Conservation (phyloP, 1,140 invertebrate species). For the Orchesella cincta region DNA sequence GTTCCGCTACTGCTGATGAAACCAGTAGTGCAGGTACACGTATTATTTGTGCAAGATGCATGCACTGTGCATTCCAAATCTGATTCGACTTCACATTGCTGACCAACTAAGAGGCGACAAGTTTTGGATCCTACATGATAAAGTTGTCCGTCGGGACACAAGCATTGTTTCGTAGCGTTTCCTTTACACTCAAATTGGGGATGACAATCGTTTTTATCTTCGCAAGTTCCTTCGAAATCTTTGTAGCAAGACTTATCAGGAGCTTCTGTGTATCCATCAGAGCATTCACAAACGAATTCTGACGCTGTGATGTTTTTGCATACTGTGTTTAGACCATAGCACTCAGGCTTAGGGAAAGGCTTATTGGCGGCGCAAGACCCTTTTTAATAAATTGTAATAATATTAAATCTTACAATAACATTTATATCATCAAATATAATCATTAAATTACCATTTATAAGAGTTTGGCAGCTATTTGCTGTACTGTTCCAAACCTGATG, state of each 20-base stretch:
- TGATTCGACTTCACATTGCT: not conserved
- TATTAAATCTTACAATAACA: not conserved
- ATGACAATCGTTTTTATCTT: not conserved
- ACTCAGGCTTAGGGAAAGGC: not conserved
- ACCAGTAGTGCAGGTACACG: not conserved
- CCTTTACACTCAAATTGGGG: not conserved
- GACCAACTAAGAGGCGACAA: conserved; percentile 10
- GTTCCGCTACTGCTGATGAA: not conserved
- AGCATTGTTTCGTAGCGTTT: not conserved
- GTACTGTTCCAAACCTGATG: not conserved
- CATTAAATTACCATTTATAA: not conserved
- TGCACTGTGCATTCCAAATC: not conserved
- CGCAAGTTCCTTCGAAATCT: not conserved
- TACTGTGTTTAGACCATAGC: not conserved
- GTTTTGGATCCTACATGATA: not conserved
- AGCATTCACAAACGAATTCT: not conserved
- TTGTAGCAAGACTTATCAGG: not conserved
- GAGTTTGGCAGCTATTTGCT: not conserved
- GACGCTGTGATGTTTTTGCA: not conserved
- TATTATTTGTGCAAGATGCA: not conserved
- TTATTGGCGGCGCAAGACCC: not conserved
- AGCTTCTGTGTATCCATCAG: not conserved
- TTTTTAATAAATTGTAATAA: not conserved
- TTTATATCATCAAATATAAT: not conserved
- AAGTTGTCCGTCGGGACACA: not conserved